Evolutionary conservation across 2,113 vertebrate species (phyloP).

Genomic region (Thermophis baileyi): DNA sequence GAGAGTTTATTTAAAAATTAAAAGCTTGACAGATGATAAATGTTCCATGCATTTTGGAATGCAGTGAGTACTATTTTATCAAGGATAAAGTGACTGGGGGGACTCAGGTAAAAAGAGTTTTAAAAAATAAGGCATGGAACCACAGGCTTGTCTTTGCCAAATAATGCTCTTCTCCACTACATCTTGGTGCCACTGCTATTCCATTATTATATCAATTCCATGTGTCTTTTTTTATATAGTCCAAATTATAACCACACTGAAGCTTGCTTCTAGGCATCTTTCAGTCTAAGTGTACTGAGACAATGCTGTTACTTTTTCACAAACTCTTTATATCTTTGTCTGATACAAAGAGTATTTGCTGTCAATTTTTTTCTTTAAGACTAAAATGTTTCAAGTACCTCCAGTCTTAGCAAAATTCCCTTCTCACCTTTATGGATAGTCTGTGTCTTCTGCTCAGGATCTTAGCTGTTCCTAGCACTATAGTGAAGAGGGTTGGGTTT

Average conservation of each 20-base stretch:
- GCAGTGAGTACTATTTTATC: conserved; percentile 21
- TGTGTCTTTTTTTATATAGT: background rate
- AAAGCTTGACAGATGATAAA: conserved; percentile 35
- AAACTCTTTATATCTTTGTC: background rate
- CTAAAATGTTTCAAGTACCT: background rate
- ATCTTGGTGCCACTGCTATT: background rate
- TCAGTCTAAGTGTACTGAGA: background rate
- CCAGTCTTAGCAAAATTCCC: background rate
- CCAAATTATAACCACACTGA: background rate
- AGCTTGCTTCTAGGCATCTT: background rate
- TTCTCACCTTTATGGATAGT: too few relatives aligned
- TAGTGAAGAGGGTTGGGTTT: background rate
- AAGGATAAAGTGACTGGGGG: conserved; percentile 41
- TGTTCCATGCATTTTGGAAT: background rate
- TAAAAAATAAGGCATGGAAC: background rate
- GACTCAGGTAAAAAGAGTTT: background rate
- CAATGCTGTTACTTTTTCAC: background rate
- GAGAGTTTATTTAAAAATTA: conserved; percentile 39
- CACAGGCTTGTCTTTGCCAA: conserved; percentile 17
- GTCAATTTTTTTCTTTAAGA: background rate
- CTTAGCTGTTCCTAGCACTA: too few relatives aligned
- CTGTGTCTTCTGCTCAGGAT: too few relatives aligned
- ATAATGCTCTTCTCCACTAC: background rate
- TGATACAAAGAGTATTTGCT: background rate
- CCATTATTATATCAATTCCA: background rate